phyloP scores from a whole-genome alignment of 1,140 invertebrate species.

The Chironomus striatipennis region DNA sequence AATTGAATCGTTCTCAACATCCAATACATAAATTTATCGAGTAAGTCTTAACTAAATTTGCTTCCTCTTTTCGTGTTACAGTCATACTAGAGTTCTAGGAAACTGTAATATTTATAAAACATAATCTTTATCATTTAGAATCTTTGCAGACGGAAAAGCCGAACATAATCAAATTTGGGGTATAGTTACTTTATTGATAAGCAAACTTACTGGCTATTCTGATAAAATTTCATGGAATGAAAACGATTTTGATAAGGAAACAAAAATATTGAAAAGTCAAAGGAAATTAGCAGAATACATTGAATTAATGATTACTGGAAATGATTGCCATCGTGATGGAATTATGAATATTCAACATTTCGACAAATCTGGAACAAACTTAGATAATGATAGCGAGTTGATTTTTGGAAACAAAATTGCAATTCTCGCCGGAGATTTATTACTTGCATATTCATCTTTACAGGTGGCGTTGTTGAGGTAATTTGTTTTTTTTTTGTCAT shows the following conservation, averaged over 20 bases:
- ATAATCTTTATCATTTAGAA: too few relatives aligned
- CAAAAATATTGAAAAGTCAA: neutral
- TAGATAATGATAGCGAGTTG: neutral
- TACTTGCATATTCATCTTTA: conserved; percentile 80
- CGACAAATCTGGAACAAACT: neutral
- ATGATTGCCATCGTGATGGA: neutral
- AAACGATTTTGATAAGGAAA: neutral
- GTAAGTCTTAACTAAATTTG: too few relatives aligned
- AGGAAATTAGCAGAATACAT: neutral
- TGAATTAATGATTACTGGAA: neutral
- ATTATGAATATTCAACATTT: neutral
- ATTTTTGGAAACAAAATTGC: neutral
- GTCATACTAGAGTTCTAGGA: too few relatives aligned
- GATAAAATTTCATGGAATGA: neutral
- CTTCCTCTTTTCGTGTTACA: too few relatives aligned
- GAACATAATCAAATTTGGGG: neutral
- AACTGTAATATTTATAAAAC: too few relatives aligned
- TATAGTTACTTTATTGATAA: neutral
- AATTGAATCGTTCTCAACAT: neutral
- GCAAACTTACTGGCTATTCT: neutral
- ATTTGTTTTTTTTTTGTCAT: too few relatives aligned
- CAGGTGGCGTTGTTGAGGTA: conserved; percentile 74
- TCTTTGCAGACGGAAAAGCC: neutral
- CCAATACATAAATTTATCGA: neutral
- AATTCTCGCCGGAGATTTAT: conserved; percentile 82